Conservation (phyloP, 2,888 invertebrate genomes). For the Neuroscelio doddi region DNA sequence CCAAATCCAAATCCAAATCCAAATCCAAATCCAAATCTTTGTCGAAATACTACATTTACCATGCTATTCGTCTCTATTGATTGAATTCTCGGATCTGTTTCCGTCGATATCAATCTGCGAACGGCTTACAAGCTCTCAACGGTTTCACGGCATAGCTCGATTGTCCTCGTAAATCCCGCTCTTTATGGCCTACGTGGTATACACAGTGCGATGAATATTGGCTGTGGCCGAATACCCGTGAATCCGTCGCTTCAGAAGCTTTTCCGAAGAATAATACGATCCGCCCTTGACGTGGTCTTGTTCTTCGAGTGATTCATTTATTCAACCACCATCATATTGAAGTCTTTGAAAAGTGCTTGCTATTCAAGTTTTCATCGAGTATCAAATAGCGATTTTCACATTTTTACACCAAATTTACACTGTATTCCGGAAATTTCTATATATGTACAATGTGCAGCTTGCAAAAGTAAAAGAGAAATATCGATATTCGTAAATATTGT, state of each 20-base stretch:
- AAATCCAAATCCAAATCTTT: no score
- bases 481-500: no score
- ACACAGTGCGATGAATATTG: conserved; percentile 38
- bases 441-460: no score
- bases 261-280: conserved; percentile 34
- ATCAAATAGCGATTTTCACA: neutral
- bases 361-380: neutral
- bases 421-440: no score
- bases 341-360: conserved; percentile 4
- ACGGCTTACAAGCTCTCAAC: conserved; percentile 42
- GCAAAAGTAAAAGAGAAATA: no score
- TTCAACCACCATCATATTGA: conserved; percentile 10
- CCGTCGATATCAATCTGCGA: conserved; percentile 46
- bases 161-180: conserved; percentile 45
- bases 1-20: no score
- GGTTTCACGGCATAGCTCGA: conserved; percentile 36
- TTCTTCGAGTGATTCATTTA: conserved; percentile 27
- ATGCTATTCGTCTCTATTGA: conserved; percentile 28
- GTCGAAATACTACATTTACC: no score
- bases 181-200: conserved; percentile 38
- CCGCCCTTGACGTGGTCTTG: conserved; percentile 30
- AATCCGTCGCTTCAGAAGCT: conserved; percentile 35
- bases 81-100: conserved; percentile 40
- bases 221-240: conserved; percentile 31
- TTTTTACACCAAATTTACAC: neutral